These are phyloP conservation scores for Caenorhabditis latens DNA, from an alignment of 1,140 invertebrate genomes.

Conservation along the genomic window DNA sequence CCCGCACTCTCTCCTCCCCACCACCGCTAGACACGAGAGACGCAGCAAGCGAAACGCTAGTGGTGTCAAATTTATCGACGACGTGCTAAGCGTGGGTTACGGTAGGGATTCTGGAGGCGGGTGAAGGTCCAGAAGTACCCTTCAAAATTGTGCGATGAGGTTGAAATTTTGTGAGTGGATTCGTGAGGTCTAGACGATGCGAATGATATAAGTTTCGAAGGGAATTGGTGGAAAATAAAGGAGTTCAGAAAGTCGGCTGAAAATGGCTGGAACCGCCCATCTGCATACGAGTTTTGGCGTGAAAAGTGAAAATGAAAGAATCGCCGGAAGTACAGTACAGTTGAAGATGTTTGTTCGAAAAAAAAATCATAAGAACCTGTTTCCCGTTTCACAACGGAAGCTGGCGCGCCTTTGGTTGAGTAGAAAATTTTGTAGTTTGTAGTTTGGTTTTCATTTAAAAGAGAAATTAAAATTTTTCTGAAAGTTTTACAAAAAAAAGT, in stretches of 20 bases:
- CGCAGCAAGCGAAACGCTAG: conserved; percentile 37
- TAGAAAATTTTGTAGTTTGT: too few species aligned
- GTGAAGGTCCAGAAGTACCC: conserved; percentile 1
- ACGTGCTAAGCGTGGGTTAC: background rate
- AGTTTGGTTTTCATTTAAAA: too few species aligned
- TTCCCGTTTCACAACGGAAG: too few species aligned
- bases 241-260: background rate
- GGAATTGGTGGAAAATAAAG: background rate
- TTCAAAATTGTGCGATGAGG: background rate
- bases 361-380: too few species aligned
- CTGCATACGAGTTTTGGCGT: too few species aligned
- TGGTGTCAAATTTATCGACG: background rate
- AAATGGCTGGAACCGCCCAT: background rate
- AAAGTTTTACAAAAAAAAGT: too few species aligned
- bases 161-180: background rate
- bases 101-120: background rate
- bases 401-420: too few species aligned
- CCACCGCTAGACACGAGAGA: background rate
- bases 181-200: background rate
- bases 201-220: background rate
- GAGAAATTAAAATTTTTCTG: too few species aligned
- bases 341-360: too few species aligned
- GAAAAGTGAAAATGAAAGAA: background rate
- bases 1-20: background rate
- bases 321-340: too few species aligned